A percentile compares a stretch with the other conserved stretches of the same genome.
Conservation (phyloP, 23 tunicate species). For the Corella eumyota region DNA sequence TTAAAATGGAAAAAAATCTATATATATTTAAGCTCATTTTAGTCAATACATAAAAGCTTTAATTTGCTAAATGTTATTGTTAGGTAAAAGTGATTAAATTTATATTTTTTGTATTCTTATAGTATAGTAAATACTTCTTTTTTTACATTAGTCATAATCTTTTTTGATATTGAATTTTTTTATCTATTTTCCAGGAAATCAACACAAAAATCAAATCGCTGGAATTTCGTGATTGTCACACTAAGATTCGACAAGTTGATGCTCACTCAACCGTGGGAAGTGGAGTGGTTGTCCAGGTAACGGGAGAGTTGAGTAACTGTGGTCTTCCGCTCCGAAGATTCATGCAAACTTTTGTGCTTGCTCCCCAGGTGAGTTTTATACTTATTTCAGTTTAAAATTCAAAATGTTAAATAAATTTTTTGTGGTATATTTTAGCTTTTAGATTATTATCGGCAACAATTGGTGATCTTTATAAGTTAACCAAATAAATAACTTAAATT, state of each 20-base stretch:
- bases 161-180: no score
- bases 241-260: constrained; percentile 92
- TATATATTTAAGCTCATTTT: background rate
- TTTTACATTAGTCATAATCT: no score
- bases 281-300: constrained; percentile 93
- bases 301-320: constrained; percentile 87
- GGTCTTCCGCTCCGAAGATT: constrained; percentile 78
- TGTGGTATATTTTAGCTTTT: background rate
- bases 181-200: constrained; percentile 58
- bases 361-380: constrained; percentile 58
- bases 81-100: no score
- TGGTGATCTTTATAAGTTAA: no score
- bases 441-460: no score
- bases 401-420: background rate
- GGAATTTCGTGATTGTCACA: constrained; percentile 64
- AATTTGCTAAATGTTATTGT: background rate
- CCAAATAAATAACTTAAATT: no score
- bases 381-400: background rate
- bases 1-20: background rate
- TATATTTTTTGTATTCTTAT: no score
- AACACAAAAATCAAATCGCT: constrained; percentile 58
- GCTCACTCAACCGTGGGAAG: constrained; percentile 80
- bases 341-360: constrained; percentile 97
- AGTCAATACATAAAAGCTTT: no score
- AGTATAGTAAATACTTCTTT: no score